Percentiles rank a stretch among this genome's conserved stretches.
phyloP scores from a whole-genome alignment of 2,888 invertebrate genomes.

The Chorisops tibialis region DNA sequence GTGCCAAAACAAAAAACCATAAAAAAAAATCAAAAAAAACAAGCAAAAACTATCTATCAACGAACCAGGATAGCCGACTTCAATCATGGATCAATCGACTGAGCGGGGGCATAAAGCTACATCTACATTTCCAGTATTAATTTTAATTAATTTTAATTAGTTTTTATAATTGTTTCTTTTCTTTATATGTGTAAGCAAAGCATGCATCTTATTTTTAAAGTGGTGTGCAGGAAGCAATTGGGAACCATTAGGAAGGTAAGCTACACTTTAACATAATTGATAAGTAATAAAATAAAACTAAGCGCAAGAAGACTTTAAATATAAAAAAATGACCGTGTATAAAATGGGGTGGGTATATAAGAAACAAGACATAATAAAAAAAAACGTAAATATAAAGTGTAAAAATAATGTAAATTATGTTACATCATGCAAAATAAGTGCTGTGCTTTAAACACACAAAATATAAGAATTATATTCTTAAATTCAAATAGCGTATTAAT shows the following conservation, averaged over 20 bases:
- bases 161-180: slow-evolving; percentile 18
- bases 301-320: slow-evolving; percentile 23
- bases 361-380: no score
- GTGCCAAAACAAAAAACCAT: slow-evolving; percentile 16
- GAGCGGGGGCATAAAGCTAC: slow-evolving; percentile 15
- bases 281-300: slow-evolving; percentile 15
- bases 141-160: slow-evolving; percentile 19
- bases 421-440: no score
- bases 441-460: no score
- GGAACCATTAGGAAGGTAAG: slow-evolving; percentile 54
- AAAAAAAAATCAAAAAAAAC: background rate
- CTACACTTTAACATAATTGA: slow-evolving; percentile 48
- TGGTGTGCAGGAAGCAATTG: slow-evolving; percentile 54
- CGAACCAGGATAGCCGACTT: background rate
- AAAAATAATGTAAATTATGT: no score
- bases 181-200: slow-evolving; percentile 19
- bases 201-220: slow-evolving; percentile 32
- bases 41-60: background rate
- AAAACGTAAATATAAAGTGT: no score
- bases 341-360: slow-evolving; percentile 6
- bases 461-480: no score
- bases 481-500: no score
- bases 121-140: slow-evolving; percentile 25
- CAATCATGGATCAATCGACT: slow-evolving; percentile 12
- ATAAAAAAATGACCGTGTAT: slow-evolving; percentile 1